Evolutionary conservation across 2,797 vertebrate species (phyloP), one percentile per base, ranked within the genome.

Genomic region (Yasuhikotakia modesta): DNA sequence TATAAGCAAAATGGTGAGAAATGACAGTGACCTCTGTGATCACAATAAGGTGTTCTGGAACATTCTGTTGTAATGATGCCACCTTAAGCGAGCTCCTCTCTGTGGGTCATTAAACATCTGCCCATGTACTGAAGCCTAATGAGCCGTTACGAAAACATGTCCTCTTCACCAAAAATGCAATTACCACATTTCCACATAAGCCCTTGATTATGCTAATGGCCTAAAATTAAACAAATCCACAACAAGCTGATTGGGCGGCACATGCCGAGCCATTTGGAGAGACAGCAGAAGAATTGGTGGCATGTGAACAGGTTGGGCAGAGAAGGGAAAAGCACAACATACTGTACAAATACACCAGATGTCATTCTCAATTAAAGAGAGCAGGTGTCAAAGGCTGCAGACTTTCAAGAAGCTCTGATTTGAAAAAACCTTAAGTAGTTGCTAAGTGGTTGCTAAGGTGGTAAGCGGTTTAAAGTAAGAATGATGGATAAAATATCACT

Each of bases 181-280:
- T 94, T 94, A 94, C 91, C 89, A 91, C 91, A 93, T 94, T 92
- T 92, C 92, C 91, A 91, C 90, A 92, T 92, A 92, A 93, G 87
- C 91, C 91, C 86, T 91, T 93, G 92, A 94, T 94, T 94, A 94
- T 93, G 91, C 86, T 92, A 94, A 93, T 93, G 87, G 82, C 57
- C 70, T 91, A 90, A 91, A 91, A 91, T 93, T 92, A 93, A 93
- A 94, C 92, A 93, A 92, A 94, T 90, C 89, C 91, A 91, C 91
- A 90, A 88, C 90, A 90, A 88, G 90, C 83, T 91, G 90, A 93
- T 93, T 92, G 91, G 78, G 48, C 82, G 84, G 75, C 76, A 86
- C 86, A 88, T 71, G 82, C 88, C 86, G 87, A 90, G 90, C 90
- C 86, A 89, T 87, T 86, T 86, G 48, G 87, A 80, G 57, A 75